phyloP scores from a whole-genome alignment of 2,888 invertebrate species.

The Torymus tubicola region DNA sequence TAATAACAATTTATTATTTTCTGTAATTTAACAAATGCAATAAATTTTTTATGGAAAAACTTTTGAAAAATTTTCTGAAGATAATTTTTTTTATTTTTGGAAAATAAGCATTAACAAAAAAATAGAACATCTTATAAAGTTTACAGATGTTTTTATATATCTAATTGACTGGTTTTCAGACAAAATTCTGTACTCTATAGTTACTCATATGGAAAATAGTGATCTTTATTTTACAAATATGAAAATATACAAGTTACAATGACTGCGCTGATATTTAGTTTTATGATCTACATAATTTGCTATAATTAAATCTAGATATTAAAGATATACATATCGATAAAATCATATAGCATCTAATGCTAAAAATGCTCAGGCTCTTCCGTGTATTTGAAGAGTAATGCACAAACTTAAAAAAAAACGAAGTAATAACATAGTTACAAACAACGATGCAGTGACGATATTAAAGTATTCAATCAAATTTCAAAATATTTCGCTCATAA shows the following conservation, averaged over 20 bases:
- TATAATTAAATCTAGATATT: slow-evolving; percentile 10
- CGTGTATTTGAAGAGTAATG: neutral
- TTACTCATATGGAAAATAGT: slow-evolving; percentile 39
- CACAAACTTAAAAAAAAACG: neutral
- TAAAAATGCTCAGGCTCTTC: slow-evolving; percentile 18
- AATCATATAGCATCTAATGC: slow-evolving; percentile 30
- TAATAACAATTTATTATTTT: slow-evolving; percentile 43
- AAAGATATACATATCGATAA: neutral
- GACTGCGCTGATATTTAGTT: slow-evolving; percentile 10
- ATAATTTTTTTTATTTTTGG: neutral
- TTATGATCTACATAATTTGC: slow-evolving; percentile 3
- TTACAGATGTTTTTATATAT: neutral
- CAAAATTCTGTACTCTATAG: slow-evolving; percentile 14
- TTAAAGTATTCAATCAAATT: too few relatives aligned
- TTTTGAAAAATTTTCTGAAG: slow-evolving; percentile 3
- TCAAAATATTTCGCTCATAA: too few relatives aligned
- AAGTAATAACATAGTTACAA: neutral
- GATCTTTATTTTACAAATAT: slow-evolving; percentile 46
- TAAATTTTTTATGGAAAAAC: slow-evolving; percentile 7
- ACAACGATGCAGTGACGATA: slow-evolving; percentile 9
- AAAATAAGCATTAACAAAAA: neutral
- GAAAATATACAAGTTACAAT: slow-evolving; percentile 48
- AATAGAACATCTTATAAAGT: neutral
- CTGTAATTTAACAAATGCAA: slow-evolving; percentile 30
- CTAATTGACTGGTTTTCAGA: neutral